A percentile compares a stretch with the other conserved stretches of the same genome.
Conservation (phyloP, 2,113 vertebrate genomes). For the Psettodes erumei region DNA sequence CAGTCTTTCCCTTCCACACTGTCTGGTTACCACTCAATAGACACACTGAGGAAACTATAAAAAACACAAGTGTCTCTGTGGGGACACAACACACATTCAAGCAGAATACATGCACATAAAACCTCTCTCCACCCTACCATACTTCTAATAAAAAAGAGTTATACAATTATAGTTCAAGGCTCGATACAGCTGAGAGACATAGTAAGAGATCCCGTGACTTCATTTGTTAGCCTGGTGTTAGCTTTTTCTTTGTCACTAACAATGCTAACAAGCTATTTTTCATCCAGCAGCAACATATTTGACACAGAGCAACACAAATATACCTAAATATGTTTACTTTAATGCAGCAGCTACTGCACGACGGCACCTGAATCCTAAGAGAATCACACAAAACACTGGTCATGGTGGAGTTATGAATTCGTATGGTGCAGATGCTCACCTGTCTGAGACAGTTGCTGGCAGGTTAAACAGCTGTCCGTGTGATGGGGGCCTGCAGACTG, state of each 20-base stretch:
- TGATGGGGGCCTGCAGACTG: conserved; percentile 52
- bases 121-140: background rate
- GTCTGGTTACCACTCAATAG: conserved; percentile 46
- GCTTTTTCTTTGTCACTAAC: background rate
- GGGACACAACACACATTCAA: conserved; percentile 24
- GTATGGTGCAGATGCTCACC: conserved; percentile 71
- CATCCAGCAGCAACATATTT: background rate
- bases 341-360: background rate
- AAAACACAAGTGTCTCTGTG: conserved; percentile 13
- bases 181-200: background rate
- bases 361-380: background rate
- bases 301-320: background rate
- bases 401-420: background rate
- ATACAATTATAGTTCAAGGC: background rate
- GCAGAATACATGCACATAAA: conserved; percentile 10
- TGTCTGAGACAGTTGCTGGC: conserved; percentile 57
- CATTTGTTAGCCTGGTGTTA: background rate
- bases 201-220: background rate
- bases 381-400: background rate
- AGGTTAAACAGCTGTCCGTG: conserved; percentile 25
- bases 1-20: conserved; percentile 33
- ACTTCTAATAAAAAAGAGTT: background rate
- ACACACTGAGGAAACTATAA: conserved; percentile 17
- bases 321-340: background rate
- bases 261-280: background rate